Evolutionary conservation across 1,140 invertebrate genomes (phyloP), one percentile per base, ranked within the genome.

Genomic region (Oncopodura yosiiana): DNA sequence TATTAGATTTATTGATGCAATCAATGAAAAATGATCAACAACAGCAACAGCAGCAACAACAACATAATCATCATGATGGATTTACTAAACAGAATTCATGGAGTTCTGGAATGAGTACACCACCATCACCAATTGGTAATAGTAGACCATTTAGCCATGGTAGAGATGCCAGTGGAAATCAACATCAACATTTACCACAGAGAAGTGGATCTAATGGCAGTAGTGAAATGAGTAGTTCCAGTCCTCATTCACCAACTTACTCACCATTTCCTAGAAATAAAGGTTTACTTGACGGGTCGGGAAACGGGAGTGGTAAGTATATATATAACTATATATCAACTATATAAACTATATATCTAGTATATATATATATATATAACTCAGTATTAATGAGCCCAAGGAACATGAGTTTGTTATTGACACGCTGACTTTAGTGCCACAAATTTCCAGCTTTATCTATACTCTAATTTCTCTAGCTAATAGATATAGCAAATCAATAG

Each of bases 251-350:
- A 3, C 58, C 62, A 4, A 48, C 49, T 4, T 64, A 61, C 23
- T 64, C 62, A 0, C 62, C 62, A n/a, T 64, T 64, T 34, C 56
- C 58, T 16, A 43, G 58, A 5, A 55, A 50, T 30, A 55, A 55
- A 54, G 52, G 59, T 44, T 43, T 61, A 44, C 43, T 64, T 30
- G 62, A 64, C 45, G n/a, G n/a, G n/a, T 60, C 62, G 58, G 62
- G 62, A 61, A 63, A 63, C 61, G 57, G 57, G 61, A 58, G 50
- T 55, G n/a, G n/a, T n/a, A n/a, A n/a, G n/a, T n/a, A n/a, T n/a
- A n/a, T n/a, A n/a, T 8, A 36, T n/a, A 34, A 34, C 32, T 9
- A 9, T 8, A 34, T 34, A n/a, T n/a, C 32, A 34, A n/a, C n/a
- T n/a, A n/a, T n/a, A n/a, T n/a, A n/a, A n/a, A n/a, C n/a, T n/a